Evolutionary conservation across 2,888 invertebrate genomes (phyloP).

Genomic region (Limnephilus marmoratus): DNA sequence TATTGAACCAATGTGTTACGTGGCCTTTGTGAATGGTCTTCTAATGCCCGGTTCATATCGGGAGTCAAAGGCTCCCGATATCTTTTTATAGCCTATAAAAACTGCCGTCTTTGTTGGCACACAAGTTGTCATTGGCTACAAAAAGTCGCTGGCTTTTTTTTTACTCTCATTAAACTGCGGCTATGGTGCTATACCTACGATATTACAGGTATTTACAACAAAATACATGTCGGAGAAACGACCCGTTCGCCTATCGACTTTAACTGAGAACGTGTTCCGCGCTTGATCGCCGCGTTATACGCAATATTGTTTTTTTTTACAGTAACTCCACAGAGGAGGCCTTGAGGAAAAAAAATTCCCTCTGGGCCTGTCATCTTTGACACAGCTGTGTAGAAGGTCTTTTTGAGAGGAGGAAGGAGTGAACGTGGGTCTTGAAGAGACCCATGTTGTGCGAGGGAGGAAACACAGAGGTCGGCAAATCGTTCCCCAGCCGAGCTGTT

Average conservation of each 20-base stretch:
- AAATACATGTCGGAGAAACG: not conserved
- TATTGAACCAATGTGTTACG: not conserved
- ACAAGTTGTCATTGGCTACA: not conserved
- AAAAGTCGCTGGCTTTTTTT: not conserved
- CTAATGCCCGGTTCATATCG: not conserved
- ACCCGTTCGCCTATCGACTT: not conserved
- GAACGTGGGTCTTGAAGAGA: too few species aligned
- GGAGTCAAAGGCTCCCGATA: not conserved
- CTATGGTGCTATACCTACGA: not conserved
- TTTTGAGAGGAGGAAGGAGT: too few species aligned
- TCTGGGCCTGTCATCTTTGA: too few species aligned
- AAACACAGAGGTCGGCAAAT: too few species aligned
- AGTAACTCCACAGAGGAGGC: too few species aligned
- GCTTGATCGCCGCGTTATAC: too few species aligned
- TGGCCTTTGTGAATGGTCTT: not conserved
- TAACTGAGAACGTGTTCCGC: not conserved
- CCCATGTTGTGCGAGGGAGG: too few species aligned
- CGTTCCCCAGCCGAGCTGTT: too few species aligned
- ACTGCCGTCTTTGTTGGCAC: not conserved
- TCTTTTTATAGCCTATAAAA: not conserved
- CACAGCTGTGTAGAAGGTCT: too few species aligned
- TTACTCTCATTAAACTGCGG: not conserved
- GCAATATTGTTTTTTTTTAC: too few species aligned
- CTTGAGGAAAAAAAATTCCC: too few species aligned
- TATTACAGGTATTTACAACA: not conserved